Base-by-base conservation (phyloP, 2,797 vertebrate species). In the Sebastes wilsoni region DNA sequence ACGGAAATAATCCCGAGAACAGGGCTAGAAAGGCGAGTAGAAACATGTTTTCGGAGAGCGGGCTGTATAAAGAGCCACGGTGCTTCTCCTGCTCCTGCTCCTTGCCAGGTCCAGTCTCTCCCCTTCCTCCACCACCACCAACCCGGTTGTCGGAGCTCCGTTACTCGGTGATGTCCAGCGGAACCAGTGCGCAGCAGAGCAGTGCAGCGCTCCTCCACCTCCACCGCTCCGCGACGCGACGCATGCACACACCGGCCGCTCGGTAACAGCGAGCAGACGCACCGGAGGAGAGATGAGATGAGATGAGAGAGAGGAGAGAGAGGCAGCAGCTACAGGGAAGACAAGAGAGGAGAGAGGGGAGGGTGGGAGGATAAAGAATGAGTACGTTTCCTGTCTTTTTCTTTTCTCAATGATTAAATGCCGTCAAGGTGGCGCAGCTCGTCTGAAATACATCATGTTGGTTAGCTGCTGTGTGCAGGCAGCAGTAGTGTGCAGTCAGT, bases 31-130 rank as follows among this genome's bases (percentile, higher is more conserved):
- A 89, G 86, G 89, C 94, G 92, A 95, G 89, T 42, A 96, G 90
- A 62, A 95, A 94, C 96, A 96, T 96, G 93, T 86, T 96, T 92
- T 88, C 93, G 90, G 95, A 93, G 93, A 94, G 92, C 92, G 91
- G 93, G 93, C 92, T 91, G 4, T 59, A 66, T 59, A 67, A 78
- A 89, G 86, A 92, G 94, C 95, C 95, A 77, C 94, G 85, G 91
- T 82, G 92, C 94, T 92, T 93, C 94, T 90, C 91, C 92, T 58
- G 85, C 82, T 93, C 91, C 92, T 80, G 87, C 56, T 92, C 87
- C 82, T 80, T 72, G 91, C 90, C 93, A 72, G 86, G 82, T 91
- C 92, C 91, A 81, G 86, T 87, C 91, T 90, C 88, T 89, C 88
- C 90, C 88, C 20, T 42, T 42, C 38, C 65, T 10, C 67, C 69